Evolutionary conservation across 2,113 vertebrate genomes (phyloP).

Genomic region (Hydrolagus affinis): DNA sequence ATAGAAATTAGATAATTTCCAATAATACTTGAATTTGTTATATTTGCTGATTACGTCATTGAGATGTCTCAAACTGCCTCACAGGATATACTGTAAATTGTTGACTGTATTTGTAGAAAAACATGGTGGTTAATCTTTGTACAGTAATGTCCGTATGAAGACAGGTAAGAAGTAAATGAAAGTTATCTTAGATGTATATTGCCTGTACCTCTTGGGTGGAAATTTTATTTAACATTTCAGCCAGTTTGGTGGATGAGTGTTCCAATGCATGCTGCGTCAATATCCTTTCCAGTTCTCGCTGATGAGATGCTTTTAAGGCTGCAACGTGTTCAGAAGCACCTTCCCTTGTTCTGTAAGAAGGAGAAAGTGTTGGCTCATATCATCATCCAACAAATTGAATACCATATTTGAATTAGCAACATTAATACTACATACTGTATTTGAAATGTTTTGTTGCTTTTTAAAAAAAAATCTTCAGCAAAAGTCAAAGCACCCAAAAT

Average conservation of each 20-base stretch:
- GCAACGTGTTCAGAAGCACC: slow-evolving; percentile 55
- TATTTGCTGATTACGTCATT: no score
- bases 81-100: no score
- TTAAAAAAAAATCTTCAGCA: no score
- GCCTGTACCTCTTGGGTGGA: slow-evolving; percentile 70
- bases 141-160: not conserved
- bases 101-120: no score
- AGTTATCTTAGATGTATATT: not conserved
- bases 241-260: slow-evolving; percentile 72
- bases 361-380: not conserved
- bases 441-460: no score
- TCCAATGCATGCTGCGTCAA: slow-evolving; percentile 66
- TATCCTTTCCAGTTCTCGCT: slow-evolving; percentile 62
- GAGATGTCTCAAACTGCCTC: no score
- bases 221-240: slow-evolving; percentile 68
- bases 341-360: slow-evolving; percentile 57
- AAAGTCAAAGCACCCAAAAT: no score
- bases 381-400: not conserved
- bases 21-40: no score
- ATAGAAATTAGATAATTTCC: no score
- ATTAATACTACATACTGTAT: no score
- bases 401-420: no score
- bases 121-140: no score
- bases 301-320: slow-evolving; percentile 63
- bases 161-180: not conserved